These are phyloP conservation scores for Pteronura brasiliensis DNA, from an alignment of 2,113 vertebrate genomes.

Conservation along the genomic window DNA sequence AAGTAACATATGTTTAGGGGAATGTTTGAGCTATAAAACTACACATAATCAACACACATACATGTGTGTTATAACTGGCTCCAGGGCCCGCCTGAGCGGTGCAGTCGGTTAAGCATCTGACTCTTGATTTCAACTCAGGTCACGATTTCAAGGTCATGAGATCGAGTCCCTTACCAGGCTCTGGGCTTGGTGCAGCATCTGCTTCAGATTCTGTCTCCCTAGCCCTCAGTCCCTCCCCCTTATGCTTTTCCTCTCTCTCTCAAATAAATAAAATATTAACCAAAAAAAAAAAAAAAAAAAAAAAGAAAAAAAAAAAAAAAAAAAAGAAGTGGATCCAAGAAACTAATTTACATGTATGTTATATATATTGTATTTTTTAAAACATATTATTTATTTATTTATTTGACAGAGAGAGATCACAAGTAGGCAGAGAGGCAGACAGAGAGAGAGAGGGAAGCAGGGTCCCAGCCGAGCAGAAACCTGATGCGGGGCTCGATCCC, in stretches of 20 bases:
- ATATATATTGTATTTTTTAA: not conserved
- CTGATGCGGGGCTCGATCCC: no score
- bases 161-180: not conserved
- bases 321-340: not conserved
- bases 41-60: not conserved
- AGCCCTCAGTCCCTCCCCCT: not conserved
- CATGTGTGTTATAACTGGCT: not conserved
- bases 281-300: not conserved
- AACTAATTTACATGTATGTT: not conserved
- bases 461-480: no score
- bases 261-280: not conserved
- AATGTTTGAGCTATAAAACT: not conserved
- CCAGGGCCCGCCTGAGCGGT: not conserved
- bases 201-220: not conserved
- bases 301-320: no score
- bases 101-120: not conserved
- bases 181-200: not conserved
- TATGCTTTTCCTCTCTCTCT: not conserved
- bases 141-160: not conserved
- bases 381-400: no score
- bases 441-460: no score
- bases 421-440: no score
- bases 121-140: not conserved
- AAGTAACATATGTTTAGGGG: not conserved
- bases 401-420: no score